Evolutionary conservation across 2,888 invertebrate genomes (phyloP), one percentile per base, ranked within the genome.

Genomic region (Polyploca ridens): DNA sequence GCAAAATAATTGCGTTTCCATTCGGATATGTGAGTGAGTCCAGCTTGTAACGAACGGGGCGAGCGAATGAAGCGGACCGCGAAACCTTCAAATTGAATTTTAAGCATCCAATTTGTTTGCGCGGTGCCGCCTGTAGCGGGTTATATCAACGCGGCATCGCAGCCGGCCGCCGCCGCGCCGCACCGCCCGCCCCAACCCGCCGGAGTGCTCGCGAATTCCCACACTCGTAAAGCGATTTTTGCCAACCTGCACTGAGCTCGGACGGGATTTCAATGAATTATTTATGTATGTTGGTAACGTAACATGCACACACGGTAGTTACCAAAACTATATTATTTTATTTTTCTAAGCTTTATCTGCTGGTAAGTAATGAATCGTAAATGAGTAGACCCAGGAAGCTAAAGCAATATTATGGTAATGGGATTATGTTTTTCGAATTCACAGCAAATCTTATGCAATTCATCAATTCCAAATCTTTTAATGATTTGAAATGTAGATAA

Each of bases 1-100:
- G 81, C 72, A 82, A 88, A 88, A 90, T 90, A 90, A 93, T 90
- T 91, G 86, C 84, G 84, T 87, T 89, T 86, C 80, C 87, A 87
- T 89, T 88, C 78, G 85, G 83, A 88, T 85, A 87, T 88, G 86
- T 85, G 88, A 83, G 83, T 81, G 81, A 80, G 90, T 89, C 85
- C 89, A 84, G 90, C 83, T 87, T 86, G 88, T 87, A 90, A 89
- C 90, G 89, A 85, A 85, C 89, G 89, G 85, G 86, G 82, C 86
- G 88, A 87, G 85, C 88, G 89, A 90, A 92, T 91, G 90, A 91
- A 91, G 88, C 88, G 89, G 87, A 90, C 93, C 93, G 90, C 91
- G 91, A 93, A 93, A 93, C 93, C 92, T 93, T 92, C 87, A 92
- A 93, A 93, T 93, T 93, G 93, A 93, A 93, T 93, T 93, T 93